Conservation (phyloP, 2,888 invertebrate genomes). For the Leptarthrus brevirostris region DNA sequence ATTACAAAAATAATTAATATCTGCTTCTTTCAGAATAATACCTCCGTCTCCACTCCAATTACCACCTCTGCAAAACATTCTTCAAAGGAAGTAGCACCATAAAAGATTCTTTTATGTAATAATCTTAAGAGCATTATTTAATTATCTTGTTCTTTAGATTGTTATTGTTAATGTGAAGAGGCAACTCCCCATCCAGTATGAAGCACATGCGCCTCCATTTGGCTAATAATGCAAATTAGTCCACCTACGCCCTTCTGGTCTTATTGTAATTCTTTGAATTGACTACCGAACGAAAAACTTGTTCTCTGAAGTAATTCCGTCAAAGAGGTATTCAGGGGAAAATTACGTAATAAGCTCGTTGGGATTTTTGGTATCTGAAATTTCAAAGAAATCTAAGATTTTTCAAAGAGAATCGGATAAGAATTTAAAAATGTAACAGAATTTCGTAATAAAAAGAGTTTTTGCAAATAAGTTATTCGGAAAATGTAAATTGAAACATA, state of each 20-base stretch:
- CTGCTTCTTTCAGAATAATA: no score
- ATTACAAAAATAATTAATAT: no score
- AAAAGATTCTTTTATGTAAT: slow-evolving; percentile 9
- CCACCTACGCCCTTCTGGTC: slow-evolving; percentile 11
- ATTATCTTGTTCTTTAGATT: not conserved
- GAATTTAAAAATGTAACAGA: no score
- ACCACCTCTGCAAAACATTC: slow-evolving; percentile 4
- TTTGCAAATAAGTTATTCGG: no score
- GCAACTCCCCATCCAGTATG: no score
- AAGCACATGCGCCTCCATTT: not conserved
- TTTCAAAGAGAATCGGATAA: not conserved
- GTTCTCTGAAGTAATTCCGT: not conserved
- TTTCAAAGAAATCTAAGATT: not conserved
- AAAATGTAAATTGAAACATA: no score
- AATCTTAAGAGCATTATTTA: not conserved
- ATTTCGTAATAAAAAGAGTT: no score
- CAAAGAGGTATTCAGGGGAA: not conserved
- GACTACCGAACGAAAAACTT: slow-evolving; percentile 24
- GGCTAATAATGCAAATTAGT: slow-evolving; percentile 4
- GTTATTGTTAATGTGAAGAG: not conserved
- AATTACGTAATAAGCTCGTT: slow-evolving; percentile 27
- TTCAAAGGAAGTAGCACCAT: slow-evolving; percentile 3
- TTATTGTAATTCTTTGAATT: not conserved
- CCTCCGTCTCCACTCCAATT: no score
- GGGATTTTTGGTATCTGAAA: not conserved